These are phyloP conservation scores for Keiferia lycopersicella DNA, from an alignment of 2,888 invertebrate genomes.

Conservation along the genomic window DNA sequence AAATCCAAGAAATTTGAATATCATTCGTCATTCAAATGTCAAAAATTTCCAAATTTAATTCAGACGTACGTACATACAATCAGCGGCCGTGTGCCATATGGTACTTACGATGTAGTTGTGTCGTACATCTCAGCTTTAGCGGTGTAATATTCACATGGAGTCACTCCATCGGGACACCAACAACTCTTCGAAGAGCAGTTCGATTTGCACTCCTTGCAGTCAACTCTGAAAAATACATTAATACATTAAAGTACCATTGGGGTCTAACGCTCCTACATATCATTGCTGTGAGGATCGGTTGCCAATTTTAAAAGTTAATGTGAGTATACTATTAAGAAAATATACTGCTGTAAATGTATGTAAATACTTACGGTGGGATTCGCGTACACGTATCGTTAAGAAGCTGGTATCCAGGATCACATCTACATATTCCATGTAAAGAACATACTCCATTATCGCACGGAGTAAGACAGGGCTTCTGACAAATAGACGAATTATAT, in stretches of 20 bases:
- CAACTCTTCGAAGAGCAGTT: conserved; percentile 45
- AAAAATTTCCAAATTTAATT: no score
- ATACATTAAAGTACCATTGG: background rate
- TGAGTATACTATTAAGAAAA: no score
- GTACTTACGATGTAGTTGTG: conserved; percentile 32
- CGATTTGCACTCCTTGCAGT: conserved; percentile 47
- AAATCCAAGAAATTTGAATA: no score
- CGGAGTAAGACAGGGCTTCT: conserved; percentile 43
- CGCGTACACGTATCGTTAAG: conserved; percentile 44
- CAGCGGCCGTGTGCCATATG: no score
- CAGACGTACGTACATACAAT: no score
- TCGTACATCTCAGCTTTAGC: conserved; percentile 36
- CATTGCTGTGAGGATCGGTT: no score
- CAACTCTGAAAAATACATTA: conserved; percentile 41
- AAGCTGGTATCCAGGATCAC: conserved; percentile 42
- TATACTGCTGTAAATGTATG: no score
- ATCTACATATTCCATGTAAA: conserved; percentile 47
- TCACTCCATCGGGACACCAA: conserved; percentile 43
- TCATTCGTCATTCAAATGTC: no score
- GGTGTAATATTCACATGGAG: conserved; percentile 37
- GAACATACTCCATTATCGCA: conserved; percentile 52
- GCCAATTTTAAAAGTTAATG: no score
- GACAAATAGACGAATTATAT: conserved; percentile 38
- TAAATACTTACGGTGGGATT: conserved; percentile 47
- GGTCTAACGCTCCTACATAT: no score